Evolutionary conservation across 2,797 vertebrate genomes (phyloP), one percentile per base, ranked within the genome.

Genomic region (Mus minutoides): DNA sequence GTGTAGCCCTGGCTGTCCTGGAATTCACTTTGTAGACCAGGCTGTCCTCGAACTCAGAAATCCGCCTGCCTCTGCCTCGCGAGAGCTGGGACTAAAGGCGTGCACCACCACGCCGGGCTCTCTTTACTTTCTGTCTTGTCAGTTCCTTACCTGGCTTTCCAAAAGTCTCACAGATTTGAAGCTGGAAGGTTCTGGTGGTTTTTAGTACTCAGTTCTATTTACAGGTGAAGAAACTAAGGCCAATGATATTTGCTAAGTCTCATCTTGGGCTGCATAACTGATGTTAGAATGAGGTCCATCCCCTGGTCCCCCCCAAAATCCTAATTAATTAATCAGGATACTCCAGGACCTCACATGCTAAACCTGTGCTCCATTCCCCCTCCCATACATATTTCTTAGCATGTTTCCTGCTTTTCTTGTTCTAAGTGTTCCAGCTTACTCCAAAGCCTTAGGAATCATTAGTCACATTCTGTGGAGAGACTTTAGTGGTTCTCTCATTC

Each of bases 111-210:
- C n/a, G n/a, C n/a, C n/a, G n/a, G n/a, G n/a, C n/a, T n/a, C n/a
- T n/a, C n/a, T n/a, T 49, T 91, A 56, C 7, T 7, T 80, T 90
- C 7, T 78, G 17, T 37, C 69, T 40, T 73, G 69, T 73, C 69
- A 73, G n/a, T 22, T 40, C 69, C 67, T 73, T 22, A 40, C 69
- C 69, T 75, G 6, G 67, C 14, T n/a, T 34, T 67, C 62, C 29
- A 31, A 67, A 34, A 16, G 31, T 17, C 64, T 34, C 34, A 34
- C 37, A 64, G 1, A 60, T 82, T 82, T 77, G 54, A 60, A 96
- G n/a, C 82, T 96, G 19, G 58, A 83, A 95, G 49, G 37, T 49
- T 79, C 64, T 95, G 46, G 60, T 96, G 75, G 52, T 2, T 90
- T 93, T 88, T 37, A 76, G 24, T 79, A 79, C 6, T 89, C 29